Evolutionary conservation across 2,888 invertebrate species (phyloP).

Genomic region (Apamea monoglypha): DNA sequence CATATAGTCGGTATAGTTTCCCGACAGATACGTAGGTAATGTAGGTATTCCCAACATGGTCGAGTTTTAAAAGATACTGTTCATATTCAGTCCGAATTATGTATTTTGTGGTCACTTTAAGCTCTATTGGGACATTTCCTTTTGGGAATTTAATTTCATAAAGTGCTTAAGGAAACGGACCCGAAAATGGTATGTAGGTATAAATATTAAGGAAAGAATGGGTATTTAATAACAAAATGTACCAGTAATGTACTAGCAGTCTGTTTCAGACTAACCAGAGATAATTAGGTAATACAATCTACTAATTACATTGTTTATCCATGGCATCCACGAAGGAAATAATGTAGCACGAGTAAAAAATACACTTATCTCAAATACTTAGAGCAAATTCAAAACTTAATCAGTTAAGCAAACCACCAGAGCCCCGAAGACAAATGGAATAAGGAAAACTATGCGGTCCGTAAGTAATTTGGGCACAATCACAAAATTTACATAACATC

Average conservation of each 20-base stretch:
- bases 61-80: constrained; percentile 27
- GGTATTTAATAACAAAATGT: constrained; percentile 26
- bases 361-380: neutral
- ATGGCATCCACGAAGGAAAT: neutral
- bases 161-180: constrained; percentile 34
- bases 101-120: constrained; percentile 39
- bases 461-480: constrained; percentile 48
- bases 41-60: constrained; percentile 20
- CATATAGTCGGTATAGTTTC: constrained; percentile 25
- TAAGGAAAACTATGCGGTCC: constrained; percentile 48
- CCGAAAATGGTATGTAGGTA: constrained; percentile 14
- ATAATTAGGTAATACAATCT: neutral
- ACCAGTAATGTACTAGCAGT: neutral
- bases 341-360: neutral
- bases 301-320: neutral
- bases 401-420: neutral
- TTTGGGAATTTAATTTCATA: constrained; percentile 47
- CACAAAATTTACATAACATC: constrained; percentile 51
- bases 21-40: constrained; percentile 18
- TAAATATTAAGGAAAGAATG: constrained; percentile 7
- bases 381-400: constrained; percentile 1
- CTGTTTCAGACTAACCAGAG: neutral
- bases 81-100: constrained; percentile 22
- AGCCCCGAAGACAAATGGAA: constrained; percentile 26
- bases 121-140: constrained; percentile 24